These are phyloP conservation scores for Diachasma alloeum DNA, from an alignment of 1,140 invertebrate genomes.

Conservation along the genomic window DNA sequence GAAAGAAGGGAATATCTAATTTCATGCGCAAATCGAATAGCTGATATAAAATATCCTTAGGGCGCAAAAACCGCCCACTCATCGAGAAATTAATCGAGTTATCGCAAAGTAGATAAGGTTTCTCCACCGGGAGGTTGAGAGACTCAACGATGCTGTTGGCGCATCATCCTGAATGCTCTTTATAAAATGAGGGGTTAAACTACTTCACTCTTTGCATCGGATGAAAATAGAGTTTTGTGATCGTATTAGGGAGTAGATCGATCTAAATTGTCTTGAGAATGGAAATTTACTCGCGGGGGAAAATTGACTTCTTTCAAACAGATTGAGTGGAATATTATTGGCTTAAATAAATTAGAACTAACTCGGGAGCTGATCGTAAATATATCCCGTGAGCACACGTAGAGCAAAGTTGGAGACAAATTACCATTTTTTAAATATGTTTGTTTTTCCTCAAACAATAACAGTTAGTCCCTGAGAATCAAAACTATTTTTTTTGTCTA, in stretches of 20 bases:
- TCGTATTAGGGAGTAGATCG: not conserved
- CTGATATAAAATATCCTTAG: constrained; percentile 29
- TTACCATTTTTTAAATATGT: no score
- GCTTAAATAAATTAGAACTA: no score
- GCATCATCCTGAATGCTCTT: not conserved
- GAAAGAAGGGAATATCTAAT: constrained; percentile 27
- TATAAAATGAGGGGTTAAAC: not conserved
- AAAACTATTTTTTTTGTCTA: no score
- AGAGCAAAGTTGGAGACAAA: no score
- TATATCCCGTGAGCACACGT: no score
- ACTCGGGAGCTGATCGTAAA: no score
- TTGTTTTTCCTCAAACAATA: no score
- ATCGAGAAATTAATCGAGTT: constrained; percentile 37
- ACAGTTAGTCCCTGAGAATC: no score
- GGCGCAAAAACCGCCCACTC: constrained; percentile 20
- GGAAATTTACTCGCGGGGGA: no score
- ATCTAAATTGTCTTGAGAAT: not conserved
- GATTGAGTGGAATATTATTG: no score
- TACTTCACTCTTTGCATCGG: not conserved
- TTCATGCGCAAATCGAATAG: constrained; percentile 27
- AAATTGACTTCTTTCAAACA: no score
- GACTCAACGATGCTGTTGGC: not conserved
- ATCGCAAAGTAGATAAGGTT: constrained; percentile 32
- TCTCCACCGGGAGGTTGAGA: not conserved
- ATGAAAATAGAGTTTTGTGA: not conserved